Evolutionary conservation across 1,140 invertebrate genomes (phyloP), one percentile per base, ranked within the genome.

Genomic region (Temnothorax longispinosus): DNA sequence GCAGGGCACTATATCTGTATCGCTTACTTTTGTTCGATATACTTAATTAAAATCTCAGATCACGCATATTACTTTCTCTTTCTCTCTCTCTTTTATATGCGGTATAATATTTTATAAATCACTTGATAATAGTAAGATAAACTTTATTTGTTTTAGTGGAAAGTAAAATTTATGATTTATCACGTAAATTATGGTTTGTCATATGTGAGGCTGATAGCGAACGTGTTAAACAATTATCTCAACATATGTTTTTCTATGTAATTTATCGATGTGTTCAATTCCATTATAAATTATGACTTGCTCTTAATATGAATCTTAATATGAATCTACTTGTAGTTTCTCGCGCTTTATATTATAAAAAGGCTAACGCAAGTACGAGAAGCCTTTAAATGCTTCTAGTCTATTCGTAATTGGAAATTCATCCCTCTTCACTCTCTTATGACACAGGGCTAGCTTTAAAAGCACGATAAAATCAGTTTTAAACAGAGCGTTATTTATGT

Each of bases 401-500:
- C 65, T 81, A 81, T 54, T 81, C 18, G 5, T 71, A 71, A 81
- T 35, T 67, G 13, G 32, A 80, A 80, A 71, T 44, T 81, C 15
- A 69, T 10, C 2, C 41, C 18, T 50, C n/a, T 52, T 32, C 52
- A 11, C 11, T 72, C n/a, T 56, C n/a, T 56, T 71, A 81, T 81
- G 65, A 81, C 65, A 72, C 52, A 72, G 65, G 77, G 65, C 78
- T 81, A 81, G 69, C 41, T 75, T 84, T 38, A 74, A 74, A 58
- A 80, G 71, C 80, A 88, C 85, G 86, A 89, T 91, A 89, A 90
- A 81, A 58, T 91, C 90, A 92, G 87, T 91, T 92, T 92, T 90
- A 91, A 93, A 93, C 67, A 54, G 85, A 92, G 90, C 89, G 89
- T 84, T 75, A 11, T 15, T 75, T 90, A 93, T 93, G 74, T 85